Conservation (phyloP, 2,888 invertebrate genomes). For the Danaus chrysippus region DNA sequence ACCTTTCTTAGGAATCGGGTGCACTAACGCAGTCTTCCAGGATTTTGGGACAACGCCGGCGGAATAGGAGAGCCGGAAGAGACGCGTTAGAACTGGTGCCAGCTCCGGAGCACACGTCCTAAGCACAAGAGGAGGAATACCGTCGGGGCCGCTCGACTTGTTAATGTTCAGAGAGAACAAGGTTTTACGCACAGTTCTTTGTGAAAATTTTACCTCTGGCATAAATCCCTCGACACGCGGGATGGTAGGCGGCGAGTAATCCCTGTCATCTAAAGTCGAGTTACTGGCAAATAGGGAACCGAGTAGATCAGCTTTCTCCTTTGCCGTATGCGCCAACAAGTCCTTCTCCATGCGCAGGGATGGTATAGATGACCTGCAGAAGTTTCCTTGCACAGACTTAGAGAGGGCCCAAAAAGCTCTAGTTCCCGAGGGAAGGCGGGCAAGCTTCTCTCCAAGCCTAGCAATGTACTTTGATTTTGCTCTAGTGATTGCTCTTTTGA, state of each 20-base stretch:
- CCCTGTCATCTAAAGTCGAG: constrained; percentile 1
- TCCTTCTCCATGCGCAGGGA: not conserved
- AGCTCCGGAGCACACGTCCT: not conserved
- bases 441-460: constrained; percentile 14
- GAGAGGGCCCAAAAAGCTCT: constrained; percentile 21
- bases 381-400: constrained; percentile 14
- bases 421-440: constrained; percentile 19
- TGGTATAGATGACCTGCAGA: too few relatives aligned
- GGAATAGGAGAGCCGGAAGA: not conserved
- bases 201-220: not conserved
- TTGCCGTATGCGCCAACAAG: not conserved
- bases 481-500: constrained; percentile 19
- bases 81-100: not conserved
- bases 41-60: not conserved
- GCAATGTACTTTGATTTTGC: constrained; percentile 20
- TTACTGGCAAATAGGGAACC: not conserved
- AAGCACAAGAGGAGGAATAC: not conserved
- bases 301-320: not conserved
- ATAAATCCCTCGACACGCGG: not conserved
- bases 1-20: too few relatives aligned
- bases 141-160: not conserved
- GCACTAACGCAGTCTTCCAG: too few relatives aligned
- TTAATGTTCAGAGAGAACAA: not conserved
- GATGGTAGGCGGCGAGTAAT: not conserved
- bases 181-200: not conserved